These are phyloP conservation scores for Castor canadensis DNA, from an alignment of 2,113 vertebrate genomes.

Conservation along the genomic window DNA sequence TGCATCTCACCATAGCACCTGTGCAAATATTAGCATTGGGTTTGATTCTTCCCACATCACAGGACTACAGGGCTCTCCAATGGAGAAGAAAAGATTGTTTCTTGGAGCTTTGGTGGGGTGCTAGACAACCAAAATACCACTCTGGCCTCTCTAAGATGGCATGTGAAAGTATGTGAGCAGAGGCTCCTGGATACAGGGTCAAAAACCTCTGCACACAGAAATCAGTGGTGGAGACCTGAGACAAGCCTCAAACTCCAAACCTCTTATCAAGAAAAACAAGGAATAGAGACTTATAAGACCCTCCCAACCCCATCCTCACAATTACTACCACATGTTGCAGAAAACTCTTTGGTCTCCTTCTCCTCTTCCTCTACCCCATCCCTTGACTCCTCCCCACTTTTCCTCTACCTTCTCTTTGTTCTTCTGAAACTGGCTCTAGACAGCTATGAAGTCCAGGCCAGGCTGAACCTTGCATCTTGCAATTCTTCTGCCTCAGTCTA, in stretches of 20 bases:
- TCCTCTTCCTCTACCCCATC: background rate
- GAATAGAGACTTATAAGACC: background rate
- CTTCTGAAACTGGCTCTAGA: background rate
- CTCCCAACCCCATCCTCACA: background rate
- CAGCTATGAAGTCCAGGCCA: background rate
- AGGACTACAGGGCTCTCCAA: background rate
- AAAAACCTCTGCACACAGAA: background rate
- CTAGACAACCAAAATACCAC: background rate
- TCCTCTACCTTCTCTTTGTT: background rate
- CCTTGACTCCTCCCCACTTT: too few species aligned
- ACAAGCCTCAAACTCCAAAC: background rate
- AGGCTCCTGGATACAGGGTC: background rate
- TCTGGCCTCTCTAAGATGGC: background rate
- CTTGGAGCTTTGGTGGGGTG: fast-evolving
- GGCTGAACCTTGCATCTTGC: background rate
- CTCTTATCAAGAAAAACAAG: background rate
- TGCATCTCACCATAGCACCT: background rate
- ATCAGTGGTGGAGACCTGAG: background rate
- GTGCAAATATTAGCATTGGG: background rate
- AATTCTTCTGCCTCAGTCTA: background rate
- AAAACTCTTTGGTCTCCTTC: background rate
- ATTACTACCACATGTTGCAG: background rate
- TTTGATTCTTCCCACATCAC: background rate
- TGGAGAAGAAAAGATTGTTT: background rate
- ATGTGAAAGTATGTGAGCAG: background rate